Percentiles rank a stretch among this genome's conserved stretches.
phyloP scores from a whole-genome alignment of 92 coral and sea anemone species.

The Ricordea florida region DNA sequence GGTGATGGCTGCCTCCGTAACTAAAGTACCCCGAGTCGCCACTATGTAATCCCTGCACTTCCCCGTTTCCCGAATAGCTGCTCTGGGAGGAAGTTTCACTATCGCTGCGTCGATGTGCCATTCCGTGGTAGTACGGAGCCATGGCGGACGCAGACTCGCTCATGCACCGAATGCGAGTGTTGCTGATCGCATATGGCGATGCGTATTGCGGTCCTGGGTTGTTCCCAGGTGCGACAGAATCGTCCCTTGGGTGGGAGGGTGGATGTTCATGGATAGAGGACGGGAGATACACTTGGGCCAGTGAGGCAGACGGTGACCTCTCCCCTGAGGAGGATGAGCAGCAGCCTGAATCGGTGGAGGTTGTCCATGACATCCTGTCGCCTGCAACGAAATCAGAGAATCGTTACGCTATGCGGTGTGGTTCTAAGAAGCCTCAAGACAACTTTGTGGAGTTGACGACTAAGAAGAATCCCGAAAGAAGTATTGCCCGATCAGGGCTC shows the following conservation, averaged over 20 bases:
- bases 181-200: conserved; percentile 74
- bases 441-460: no score
- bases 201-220: conserved; percentile 75
- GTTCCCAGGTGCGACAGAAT: background rate
- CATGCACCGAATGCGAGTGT: conserved; percentile 72
- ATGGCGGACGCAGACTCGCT: conserved; percentile 71
- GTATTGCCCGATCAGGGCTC: no score
- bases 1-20: conserved; percentile 61
- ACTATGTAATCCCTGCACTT: conserved; percentile 54
- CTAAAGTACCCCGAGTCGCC: conserved; percentile 93
- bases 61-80: conserved; percentile 82
- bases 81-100: conserved; percentile 87
- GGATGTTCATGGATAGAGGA: conserved; percentile 68
- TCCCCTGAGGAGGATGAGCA: conserved; percentile 87
- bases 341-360: conserved; percentile 90
- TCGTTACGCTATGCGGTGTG: no score
- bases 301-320: conserved; percentile 85
- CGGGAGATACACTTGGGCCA: conserved; percentile 81
- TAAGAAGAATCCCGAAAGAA: no score
- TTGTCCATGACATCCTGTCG: conserved; percentile 91
- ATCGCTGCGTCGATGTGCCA: conserved; percentile 70
- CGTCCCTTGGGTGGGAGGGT: conserved; percentile 14
- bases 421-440: no score
- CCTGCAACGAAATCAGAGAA: background rate
- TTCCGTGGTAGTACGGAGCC: conserved; percentile 27